phyloP scores from a whole-genome alignment of 2,113 vertebrate species.

The Nibea albiflora region DNA sequence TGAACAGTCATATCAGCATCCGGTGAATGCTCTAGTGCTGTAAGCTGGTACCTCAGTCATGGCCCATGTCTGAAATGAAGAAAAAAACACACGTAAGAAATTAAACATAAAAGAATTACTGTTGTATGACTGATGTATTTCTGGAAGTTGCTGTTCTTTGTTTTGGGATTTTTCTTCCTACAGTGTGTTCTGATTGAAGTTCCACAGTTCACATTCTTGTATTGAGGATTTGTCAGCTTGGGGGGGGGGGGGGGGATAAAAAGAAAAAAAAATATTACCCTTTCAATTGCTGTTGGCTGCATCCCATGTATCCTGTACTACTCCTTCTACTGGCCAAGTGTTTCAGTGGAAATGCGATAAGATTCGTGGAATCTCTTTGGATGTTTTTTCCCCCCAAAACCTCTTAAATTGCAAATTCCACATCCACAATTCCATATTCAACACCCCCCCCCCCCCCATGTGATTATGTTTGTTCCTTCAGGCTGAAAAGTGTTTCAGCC shows the following conservation, averaged over 20 bases:
- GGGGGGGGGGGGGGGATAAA: too few relatives aligned
- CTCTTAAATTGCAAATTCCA: background rate
- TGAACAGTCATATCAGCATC: background rate
- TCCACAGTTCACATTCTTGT: too few relatives aligned
- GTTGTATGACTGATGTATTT: background rate
- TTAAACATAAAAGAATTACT: too few relatives aligned
- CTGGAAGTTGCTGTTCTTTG: background rate
- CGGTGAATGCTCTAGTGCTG: background rate
- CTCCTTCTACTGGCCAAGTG: background rate
- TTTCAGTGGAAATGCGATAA: background rate
- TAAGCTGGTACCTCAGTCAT: background rate
- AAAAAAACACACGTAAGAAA: background rate
- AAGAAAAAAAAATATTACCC: background rate
- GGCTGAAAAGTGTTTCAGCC: background rate
- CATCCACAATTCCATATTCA: too few relatives aligned
- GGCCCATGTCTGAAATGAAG: background rate
- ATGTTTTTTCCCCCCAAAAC: slow-evolving; percentile 13
- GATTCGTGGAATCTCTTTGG: background rate
- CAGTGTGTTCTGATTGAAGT: background rate
- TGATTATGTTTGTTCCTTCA: background rate
- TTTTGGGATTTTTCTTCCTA: background rate
- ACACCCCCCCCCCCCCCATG: too few relatives aligned
- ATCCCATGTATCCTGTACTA: background rate
- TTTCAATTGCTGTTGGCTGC: background rate
- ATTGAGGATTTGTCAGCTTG: background rate